These are phyloP conservation scores for Meandrusa payeni DNA, from an alignment of 2,888 invertebrate genomes.

Conservation along the genomic window DNA sequence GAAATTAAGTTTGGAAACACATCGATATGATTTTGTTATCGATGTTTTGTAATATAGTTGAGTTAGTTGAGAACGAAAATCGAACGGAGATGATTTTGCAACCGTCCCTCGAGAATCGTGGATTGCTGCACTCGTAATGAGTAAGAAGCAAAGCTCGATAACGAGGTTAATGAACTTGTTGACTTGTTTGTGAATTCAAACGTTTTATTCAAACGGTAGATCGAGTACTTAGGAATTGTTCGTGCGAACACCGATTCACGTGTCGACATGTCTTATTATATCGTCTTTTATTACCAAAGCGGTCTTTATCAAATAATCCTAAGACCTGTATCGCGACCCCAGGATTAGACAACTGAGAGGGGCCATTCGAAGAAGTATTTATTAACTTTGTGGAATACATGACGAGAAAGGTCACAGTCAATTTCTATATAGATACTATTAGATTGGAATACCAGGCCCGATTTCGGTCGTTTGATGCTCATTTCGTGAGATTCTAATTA, in stretches of 20 bases:
- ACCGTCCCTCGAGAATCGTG: constrained; percentile 1
- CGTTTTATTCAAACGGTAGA: neutral
- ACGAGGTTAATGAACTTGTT: constrained; percentile 3
- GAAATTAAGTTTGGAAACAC: neutral
- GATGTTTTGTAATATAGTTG: neutral
- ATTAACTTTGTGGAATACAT: no score
- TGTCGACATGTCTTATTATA: neutral
- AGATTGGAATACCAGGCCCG: no score
- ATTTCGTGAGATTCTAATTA: no score
- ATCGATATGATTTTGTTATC: neutral
- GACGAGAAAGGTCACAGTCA: no score
- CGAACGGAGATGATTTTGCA: constrained; percentile 9
- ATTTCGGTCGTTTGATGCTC: no score
- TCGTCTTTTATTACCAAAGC: neutral
- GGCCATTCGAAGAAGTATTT: no score
- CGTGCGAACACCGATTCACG: neutral
- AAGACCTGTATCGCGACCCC: no score
- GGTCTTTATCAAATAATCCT: no score
- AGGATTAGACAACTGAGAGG: no score
- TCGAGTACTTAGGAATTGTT: constrained; percentile 1
- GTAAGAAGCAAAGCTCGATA: no score
- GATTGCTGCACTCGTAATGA: no score
- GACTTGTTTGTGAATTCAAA: neutral
- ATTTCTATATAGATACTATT: no score
- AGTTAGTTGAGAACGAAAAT: constrained; percentile 6